Evolutionary conservation across 2,797 vertebrate species (phyloP), one percentile per base, ranked within the genome.

Genomic region (Enteromius anoplus): DNA sequence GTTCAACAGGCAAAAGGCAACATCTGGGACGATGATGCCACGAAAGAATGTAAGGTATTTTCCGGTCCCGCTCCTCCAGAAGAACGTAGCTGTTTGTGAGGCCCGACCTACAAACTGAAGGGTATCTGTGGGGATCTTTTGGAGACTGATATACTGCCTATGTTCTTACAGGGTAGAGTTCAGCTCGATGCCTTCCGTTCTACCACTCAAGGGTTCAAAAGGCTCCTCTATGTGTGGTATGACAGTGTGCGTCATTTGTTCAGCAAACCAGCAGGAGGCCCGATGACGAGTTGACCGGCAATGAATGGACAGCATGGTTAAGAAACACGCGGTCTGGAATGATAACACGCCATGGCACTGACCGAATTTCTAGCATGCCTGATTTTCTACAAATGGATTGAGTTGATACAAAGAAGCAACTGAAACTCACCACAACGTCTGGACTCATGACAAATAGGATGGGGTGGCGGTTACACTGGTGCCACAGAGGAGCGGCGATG

Each of bases 31-130:
- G 84, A 23, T 88, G 86, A 86, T 93, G 91, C 92, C 86, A 88
- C 17, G 65, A 87, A 91, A 91, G 93, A 94, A 95, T 95, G 88
- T 81, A 76, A 92, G 90, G 88, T 88, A 94, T 95, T 93, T 93
- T 91, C 89, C 81, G 42, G 86, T 65, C 64, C 64, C 9, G 15
- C 81, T 82, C 55, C 62, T 73, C 58, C 53, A 51, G 51, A 19
- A n/a, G 58, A 79, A 51, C 45, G 9, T 55, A 66, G 68, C 49
- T 79, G 79, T 84, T 83, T 42, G 55, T 77, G 55, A 58, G 49
- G 51, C 66, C 32, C 45, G 68, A 76, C 69, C 53, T 62, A 32
- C 32, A 68, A 75, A 51, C 17, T 49, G 72, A 66, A 70, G 65
- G 53, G 60, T 81, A 68, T 69, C 19, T 47, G 10, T 62, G 21